A percentile compares a stretch with the other conserved stretches of the same genome.
These are phyloP conservation scores for Alloscopus bannaensis DNA, from an alignment of 2,888 invertebrate species.

Conservation along the genomic window DNA sequence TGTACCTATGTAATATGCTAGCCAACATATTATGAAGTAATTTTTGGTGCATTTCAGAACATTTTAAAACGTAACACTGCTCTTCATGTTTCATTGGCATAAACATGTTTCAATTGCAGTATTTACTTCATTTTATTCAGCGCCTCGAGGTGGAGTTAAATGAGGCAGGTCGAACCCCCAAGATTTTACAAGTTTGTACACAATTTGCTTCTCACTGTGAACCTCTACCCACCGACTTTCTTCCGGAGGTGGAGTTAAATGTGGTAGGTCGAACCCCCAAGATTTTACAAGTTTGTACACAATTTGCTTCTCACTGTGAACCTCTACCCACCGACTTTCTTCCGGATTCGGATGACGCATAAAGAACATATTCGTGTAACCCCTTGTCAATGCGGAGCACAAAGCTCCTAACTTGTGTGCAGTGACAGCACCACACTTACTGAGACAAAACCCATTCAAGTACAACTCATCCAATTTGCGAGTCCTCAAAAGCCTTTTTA, in stretches of 20 bases:
- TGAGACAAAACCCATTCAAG: conserved; percentile 8
- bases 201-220: not conserved
- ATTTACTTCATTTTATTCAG: conserved; percentile 29
- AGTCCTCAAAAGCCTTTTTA: not conserved
- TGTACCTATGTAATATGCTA: no score
- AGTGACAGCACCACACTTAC: not conserved
- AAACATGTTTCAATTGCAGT: no score
- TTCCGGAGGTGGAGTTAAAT: not conserved
- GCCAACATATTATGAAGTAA: no score
- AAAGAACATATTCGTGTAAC: conserved; percentile 8
- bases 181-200: not conserved
- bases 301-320: not conserved
- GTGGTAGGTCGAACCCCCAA: conserved; percentile 6
- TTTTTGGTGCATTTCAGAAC: no score
- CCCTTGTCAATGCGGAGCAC: not conserved
- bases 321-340: not conserved
- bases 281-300: not conserved
- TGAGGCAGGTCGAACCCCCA: conserved; percentile 16
- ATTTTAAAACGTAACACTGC: no score
- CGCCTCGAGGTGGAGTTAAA: conserved; percentile 1
- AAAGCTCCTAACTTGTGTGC: not conserved
- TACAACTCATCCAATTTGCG: conserved; percentile 11
- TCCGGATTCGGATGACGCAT: not conserved
- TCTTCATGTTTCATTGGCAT: no score
- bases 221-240: conserved; percentile 6